These are phyloP conservation scores for Thysanoteuthis rhombus DNA, from an alignment of 2,888 invertebrate genomes.

Conservation along the genomic window DNA sequence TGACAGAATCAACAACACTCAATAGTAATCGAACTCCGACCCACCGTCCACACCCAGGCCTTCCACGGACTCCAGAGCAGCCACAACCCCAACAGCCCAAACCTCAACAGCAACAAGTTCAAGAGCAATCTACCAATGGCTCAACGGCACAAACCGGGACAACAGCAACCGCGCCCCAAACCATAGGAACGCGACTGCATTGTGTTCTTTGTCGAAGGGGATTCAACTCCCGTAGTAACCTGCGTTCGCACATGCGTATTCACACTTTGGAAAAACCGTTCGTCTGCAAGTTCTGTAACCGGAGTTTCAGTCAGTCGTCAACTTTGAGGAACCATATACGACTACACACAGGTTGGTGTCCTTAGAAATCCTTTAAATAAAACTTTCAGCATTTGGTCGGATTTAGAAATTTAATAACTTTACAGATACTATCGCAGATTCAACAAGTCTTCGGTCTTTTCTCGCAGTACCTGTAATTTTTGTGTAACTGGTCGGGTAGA, in stretches of 20 bases:
- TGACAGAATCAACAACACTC: background rate
- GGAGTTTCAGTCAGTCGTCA: constrained; percentile 65
- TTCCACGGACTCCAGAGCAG: background rate
- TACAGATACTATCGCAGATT: no score
- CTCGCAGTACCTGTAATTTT: no score
- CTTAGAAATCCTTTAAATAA: no score
- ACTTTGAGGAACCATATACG: constrained; percentile 64
- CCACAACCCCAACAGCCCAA: background rate
- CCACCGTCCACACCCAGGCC: background rate
- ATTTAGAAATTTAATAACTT: no score
- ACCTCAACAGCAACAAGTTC: background rate
- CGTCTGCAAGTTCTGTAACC: constrained; percentile 57
- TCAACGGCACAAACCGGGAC: background rate
- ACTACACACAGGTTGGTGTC: constrained; percentile 65
- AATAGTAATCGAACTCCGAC: background rate
- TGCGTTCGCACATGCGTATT: constrained; percentile 66
- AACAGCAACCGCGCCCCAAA: background rate
- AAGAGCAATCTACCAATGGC: background rate
- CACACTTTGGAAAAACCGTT: constrained; percentile 66
- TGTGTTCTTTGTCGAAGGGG: constrained; percentile 63
- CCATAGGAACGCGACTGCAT: constrained; percentile 36
- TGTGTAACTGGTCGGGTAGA: no score
- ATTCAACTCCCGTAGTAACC: constrained; percentile 65
- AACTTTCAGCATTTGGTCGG: no score
- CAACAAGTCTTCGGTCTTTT: no score